Conservation (phyloP, 2,888 invertebrate species). For the Epinotia demarniana region DNA sequence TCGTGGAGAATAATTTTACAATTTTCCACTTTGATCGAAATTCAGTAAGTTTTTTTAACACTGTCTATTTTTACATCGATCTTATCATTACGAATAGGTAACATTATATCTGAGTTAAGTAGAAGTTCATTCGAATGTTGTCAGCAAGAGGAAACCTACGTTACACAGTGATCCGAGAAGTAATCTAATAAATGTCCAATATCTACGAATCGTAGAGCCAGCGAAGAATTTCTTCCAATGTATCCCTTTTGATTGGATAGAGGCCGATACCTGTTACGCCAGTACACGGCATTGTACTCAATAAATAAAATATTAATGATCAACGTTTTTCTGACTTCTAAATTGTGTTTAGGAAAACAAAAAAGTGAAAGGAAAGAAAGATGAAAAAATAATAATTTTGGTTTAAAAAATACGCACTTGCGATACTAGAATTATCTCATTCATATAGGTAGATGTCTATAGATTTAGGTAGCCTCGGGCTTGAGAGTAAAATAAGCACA, state of each 20-base stretch:
- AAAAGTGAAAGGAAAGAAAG: slow-evolving; percentile 2
- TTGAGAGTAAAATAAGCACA: neutral
- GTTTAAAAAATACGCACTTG: neutral
- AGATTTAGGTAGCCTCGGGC: neutral
- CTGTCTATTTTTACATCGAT: neutral
- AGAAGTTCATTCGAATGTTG: slow-evolving; percentile 18
- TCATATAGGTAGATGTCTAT: neutral
- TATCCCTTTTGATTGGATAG: slow-evolving; percentile 50
- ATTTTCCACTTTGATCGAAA: too few relatives aligned
- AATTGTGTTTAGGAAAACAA: neutral
- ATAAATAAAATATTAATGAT: slow-evolving; percentile 31
- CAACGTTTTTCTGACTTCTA: slow-evolving; percentile 18
- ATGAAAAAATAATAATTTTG: slow-evolving; percentile 17
- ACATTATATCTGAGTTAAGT: neutral
- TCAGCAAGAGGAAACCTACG: slow-evolving; percentile 30
- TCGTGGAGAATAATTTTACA: too few relatives aligned
- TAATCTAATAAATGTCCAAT: slow-evolving; percentile 61
- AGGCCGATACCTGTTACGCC: slow-evolving; percentile 42
- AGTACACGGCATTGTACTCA: neutral
- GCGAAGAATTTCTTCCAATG: slow-evolving; percentile 48
- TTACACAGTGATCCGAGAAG: slow-evolving; percentile 54
- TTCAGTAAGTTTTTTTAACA: too few relatives aligned
- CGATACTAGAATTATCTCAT: too few relatives aligned
- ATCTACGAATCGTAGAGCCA: slow-evolving; percentile 49
- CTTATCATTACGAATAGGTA: neutral